phyloP scores from a whole-genome alignment of 2,113 vertebrate species.

The Cheirogaleus medius region DNA sequence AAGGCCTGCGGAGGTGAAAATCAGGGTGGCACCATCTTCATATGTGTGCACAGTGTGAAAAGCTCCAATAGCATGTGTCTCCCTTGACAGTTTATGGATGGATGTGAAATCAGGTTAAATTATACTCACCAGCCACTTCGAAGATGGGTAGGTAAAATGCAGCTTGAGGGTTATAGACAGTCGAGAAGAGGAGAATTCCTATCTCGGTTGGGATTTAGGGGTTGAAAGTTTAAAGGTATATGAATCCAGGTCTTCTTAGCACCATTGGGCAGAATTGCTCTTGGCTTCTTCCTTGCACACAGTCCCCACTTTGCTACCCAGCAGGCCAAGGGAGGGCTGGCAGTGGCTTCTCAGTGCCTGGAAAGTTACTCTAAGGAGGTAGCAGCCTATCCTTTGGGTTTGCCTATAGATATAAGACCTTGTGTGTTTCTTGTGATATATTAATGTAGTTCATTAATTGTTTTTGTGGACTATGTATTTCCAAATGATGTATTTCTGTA shows the following conservation, averaged over 20 bases:
- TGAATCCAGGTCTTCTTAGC: neutral
- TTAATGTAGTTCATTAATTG: neutral
- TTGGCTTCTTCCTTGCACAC: neutral
- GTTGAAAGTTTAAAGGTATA: neutral
- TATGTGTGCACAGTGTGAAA: neutral
- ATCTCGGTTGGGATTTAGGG: neutral
- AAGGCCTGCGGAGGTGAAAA: neutral
- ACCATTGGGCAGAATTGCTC: neutral
- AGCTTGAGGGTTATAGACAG: neutral
- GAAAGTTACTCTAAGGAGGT: neutral
- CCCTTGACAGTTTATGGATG: neutral
- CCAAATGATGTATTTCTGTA: neutral
- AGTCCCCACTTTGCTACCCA: neutral
- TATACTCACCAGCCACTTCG: neutral
- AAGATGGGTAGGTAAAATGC: neutral
- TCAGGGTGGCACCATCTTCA: neutral
- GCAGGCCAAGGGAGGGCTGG: neutral
- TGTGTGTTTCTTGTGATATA: neutral
- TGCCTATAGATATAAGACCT: neutral
- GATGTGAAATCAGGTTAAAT: conserved; percentile 4
- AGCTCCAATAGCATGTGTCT: neutral
- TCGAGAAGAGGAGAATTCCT: neutral
- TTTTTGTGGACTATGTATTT: neutral
- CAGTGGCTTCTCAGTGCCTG: neutral
- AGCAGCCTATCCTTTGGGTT: neutral